Evolutionary conservation across 1,140 invertebrate genomes (phyloP).

Genomic region (Lutraria rhynchaena): DNA sequence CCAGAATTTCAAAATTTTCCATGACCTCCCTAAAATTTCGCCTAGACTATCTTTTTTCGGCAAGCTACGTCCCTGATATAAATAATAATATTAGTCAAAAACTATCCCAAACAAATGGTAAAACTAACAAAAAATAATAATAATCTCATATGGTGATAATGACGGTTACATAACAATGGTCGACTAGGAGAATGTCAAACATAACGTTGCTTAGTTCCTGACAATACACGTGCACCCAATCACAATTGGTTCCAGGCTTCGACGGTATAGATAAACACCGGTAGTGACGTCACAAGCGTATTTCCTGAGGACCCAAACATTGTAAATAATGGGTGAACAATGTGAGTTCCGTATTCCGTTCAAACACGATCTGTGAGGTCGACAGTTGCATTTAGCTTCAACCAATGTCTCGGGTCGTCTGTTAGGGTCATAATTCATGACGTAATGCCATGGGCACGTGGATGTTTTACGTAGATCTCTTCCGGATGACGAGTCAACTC

Average conservation of each 20-base stretch:
- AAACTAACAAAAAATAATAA: too few relatives aligned
- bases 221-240: conserved; percentile 42
- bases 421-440: conserved; percentile 27
- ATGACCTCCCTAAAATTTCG: too few relatives aligned
- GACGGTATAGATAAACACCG: conserved; percentile 13
- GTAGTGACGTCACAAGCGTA: conserved; percentile 18
- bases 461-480: neutral
- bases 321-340: conserved; percentile 27
- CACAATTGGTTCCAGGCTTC: conserved; percentile 7
- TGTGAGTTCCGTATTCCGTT: neutral
- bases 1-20: too few relatives aligned
- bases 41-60: too few relatives aligned
- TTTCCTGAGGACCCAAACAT: conserved; percentile 24
- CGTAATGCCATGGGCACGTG: conserved; percentile 36
- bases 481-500: too few relatives aligned
- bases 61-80: too few relatives aligned
- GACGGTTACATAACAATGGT: too few relatives aligned
- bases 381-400: conserved; percentile 41
- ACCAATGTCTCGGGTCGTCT: conserved; percentile 10
- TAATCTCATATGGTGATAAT: too few relatives aligned
- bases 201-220: too few relatives aligned
- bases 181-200: too few relatives aligned
- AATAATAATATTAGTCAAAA: too few relatives aligned
- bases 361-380: neutral
- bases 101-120: too few relatives aligned